phyloP scores from a whole-genome alignment of 2,888 invertebrate species.

The Drosophila neonasuta region DNA sequence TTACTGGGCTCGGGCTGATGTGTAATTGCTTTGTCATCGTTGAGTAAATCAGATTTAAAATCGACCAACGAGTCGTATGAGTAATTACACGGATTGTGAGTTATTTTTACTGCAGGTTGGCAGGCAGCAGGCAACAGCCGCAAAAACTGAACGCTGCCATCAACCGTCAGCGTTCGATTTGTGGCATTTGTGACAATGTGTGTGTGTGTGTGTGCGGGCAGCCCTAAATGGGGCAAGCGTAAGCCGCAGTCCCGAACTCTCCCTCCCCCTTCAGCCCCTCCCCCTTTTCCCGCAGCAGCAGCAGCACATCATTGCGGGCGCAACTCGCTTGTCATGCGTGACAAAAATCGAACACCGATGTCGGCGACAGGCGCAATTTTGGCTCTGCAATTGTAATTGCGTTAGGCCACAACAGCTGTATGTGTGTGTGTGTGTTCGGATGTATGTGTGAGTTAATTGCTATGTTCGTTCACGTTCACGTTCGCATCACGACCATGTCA shows the following conservation, averaged over 20 bases:
- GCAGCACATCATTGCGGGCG: not conserved
- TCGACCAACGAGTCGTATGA: conserved; percentile 46
- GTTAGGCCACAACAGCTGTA: conserved; percentile 53
- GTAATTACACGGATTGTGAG: conserved; percentile 54
- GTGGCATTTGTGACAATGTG: conserved; percentile 58
- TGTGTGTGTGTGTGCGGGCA: conserved; percentile 4
- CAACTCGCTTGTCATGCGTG: conserved; percentile 44
- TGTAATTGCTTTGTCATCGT: conserved; percentile 28
- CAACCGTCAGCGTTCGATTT: conserved; percentile 55
- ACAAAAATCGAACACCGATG: conserved; percentile 67
- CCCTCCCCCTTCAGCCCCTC: not conserved
- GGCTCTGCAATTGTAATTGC: conserved; percentile 63
- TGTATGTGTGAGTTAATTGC: conserved; percentile 41
- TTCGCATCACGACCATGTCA: conserved; percentile 41
- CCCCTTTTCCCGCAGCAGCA: not conserved
- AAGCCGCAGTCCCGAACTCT: conserved; percentile 15
- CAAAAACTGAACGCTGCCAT: conserved; percentile 33
- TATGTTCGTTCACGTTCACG: conserved; percentile 26
- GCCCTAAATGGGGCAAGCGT: conserved; percentile 16
- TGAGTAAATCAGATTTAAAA: conserved; percentile 36
- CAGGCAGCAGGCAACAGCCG: conserved; percentile 9
- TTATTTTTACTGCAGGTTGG: conserved; percentile 29
- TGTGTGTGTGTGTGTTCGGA: conserved; percentile 16
- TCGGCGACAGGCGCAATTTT: conserved; percentile 61
- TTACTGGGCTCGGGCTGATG: conserved; percentile 8